Conservation (phyloP, 2,797 vertebrate species). For the Rhynchonycteris naso region DNA sequence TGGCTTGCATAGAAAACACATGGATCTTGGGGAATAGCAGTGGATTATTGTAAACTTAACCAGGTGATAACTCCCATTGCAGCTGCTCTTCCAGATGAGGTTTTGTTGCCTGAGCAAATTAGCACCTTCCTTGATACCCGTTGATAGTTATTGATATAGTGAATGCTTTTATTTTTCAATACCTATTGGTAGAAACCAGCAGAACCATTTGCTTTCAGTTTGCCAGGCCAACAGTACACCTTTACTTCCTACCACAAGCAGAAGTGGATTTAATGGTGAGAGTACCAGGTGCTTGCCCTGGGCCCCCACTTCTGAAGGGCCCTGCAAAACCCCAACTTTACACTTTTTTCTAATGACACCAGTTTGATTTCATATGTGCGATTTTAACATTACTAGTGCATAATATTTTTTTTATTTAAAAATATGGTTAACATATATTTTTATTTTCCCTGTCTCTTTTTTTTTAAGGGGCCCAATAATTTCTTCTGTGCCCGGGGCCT, state of each 20-base stretch:
- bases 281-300: too few relatives aligned
- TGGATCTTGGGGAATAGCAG: not conserved
- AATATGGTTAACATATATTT: too few relatives aligned
- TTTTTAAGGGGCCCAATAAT: too few relatives aligned
- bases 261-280: too few relatives aligned
- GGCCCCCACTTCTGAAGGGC: too few relatives aligned
- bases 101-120: not conserved
- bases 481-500: too few relatives aligned
- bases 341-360: too few relatives aligned
- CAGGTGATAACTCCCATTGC: not conserved
- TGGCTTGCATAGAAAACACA: not conserved
- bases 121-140: not conserved
- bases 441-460: too few relatives aligned
- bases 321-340: too few relatives aligned
- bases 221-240: not conserved
- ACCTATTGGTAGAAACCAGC: not conserved
- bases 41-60: not conserved
- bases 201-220: constrained; percentile 14
- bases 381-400: too few relatives aligned
- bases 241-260: not conserved
- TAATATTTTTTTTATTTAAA: too few relatives aligned
- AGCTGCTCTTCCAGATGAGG: not conserved
- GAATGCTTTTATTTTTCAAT: not conserved
- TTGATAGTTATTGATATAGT: not conserved
- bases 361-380: too few relatives aligned